phyloP scores from a whole-genome alignment of 2,888 invertebrate species.

The Alitta virens region DNA sequence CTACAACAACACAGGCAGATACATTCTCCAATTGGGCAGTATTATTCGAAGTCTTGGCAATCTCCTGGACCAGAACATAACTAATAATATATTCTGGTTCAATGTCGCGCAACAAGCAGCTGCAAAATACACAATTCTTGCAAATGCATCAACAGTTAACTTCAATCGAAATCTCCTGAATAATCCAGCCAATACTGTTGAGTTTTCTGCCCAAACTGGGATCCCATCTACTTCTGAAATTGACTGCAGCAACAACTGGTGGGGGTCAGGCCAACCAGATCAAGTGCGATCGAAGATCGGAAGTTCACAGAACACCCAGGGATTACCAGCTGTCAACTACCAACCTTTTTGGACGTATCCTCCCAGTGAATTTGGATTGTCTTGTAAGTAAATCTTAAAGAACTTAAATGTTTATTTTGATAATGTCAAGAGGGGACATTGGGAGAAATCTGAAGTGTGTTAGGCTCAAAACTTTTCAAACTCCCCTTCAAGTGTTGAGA shows the following conservation, averaged over 20 bases:
- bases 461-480: too few relatives aligned
- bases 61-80: background rate
- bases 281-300: background rate
- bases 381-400: background rate
- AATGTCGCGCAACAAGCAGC: background rate
- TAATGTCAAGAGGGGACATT: too few relatives aligned
- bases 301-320: background rate
- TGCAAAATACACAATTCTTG: background rate
- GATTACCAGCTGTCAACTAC: background rate
- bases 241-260: background rate
- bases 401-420: too few relatives aligned
- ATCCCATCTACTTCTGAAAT: background rate
- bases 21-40: background rate
- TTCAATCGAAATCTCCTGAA: background rate
- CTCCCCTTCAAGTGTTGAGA: too few relatives aligned
- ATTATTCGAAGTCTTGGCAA: background rate
- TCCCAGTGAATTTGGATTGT: background rate
- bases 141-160: background rate
- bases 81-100: constrained; percentile 1
- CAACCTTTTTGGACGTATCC: background rate
- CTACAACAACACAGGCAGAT: background rate
- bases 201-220: background rate
- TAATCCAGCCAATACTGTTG: constrained; percentile 5
- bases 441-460: too few relatives aligned
- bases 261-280: background rate